These are phyloP conservation scores for Zaprionus bogoriensis DNA, from an alignment of 2,888 invertebrate species.

Conservation along the genomic window DNA sequence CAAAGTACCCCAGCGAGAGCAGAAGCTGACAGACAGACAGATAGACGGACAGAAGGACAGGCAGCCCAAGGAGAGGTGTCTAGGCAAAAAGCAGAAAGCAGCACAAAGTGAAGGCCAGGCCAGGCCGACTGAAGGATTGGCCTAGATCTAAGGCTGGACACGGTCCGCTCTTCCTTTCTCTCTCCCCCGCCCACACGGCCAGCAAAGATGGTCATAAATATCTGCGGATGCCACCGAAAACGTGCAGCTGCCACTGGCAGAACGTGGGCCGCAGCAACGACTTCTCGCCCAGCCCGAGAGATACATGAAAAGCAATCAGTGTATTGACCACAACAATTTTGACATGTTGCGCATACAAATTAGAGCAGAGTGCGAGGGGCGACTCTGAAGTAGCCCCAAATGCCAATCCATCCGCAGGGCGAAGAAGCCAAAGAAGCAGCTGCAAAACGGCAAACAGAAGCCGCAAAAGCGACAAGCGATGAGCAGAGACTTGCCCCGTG, in stretches of 20 bases:
- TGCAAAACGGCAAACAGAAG: constrained; percentile 69
- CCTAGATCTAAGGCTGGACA: constrained; percentile 35
- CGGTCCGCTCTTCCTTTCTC: no score
- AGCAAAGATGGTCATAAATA: constrained; percentile 43
- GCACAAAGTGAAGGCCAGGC: not conserved
- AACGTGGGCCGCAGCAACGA: constrained; percentile 8
- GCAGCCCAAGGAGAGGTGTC: not conserved
- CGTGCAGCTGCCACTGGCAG: constrained; percentile 44
- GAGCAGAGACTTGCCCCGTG: constrained; percentile 39
- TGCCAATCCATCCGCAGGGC: constrained; percentile 46
- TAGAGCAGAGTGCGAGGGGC: constrained; percentile 44
- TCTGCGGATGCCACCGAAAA: constrained; percentile 26
- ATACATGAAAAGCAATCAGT: constrained; percentile 78
- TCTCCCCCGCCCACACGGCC: not conserved
- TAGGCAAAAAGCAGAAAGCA: not conserved
- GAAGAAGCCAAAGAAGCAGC: constrained; percentile 65
- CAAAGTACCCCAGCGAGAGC: not conserved
- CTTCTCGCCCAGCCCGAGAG: constrained; percentile 3
- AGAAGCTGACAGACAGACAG: not conserved
- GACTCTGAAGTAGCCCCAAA: constrained; percentile 24
- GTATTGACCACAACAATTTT: constrained; percentile 79
- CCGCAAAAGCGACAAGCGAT: constrained; percentile 69
- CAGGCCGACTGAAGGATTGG: constrained; percentile 32
- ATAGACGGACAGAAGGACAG: not conserved
- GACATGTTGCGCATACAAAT: constrained; percentile 79